Base-by-base conservation (phyloP, 2,797 vertebrate species). In the Phoxinus dragarum region DNA sequence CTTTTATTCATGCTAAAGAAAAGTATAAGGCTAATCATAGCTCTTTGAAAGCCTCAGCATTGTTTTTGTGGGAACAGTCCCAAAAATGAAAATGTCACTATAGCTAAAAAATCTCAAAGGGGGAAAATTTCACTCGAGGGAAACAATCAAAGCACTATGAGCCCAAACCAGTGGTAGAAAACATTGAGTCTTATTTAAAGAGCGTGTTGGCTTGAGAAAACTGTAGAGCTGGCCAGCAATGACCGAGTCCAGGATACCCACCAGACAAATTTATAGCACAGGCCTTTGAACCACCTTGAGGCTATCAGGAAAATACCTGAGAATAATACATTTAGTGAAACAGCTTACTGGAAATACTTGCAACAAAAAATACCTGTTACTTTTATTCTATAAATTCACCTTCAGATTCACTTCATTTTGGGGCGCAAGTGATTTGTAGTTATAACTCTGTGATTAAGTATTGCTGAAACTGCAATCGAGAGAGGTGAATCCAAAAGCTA, bases 111-210 rank as follows among this genome's bases (percentile, higher is more conserved):
- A 47, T 82, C 81, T 82, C 81, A 82, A 54, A 49, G n/a, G 34
- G 5, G 61, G 10, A 69, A 54, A 77, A 56, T 23, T 84, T 77
- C 36, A 77, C 47, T 77, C 4, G 1, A 69, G 47, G 44, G 47
- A 84, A 84, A 84, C 64, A 84, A 59, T 69, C n/a, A 31, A 69
- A 38, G 78, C 82, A 71, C 71, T 78, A 36, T 84, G 38, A 19
- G 47, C 7, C n/a, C 49, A 78, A 69, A 71, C 52, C 36, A 31
- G 49, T 27, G 38, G 64, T 21, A 75, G 9, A 83, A 66, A 83
- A n/a, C n/a, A n/a, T n/a, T n/a, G n/a, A n/a, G n/a, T n/a, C 47
- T 78, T 38, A 59, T 84, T 84, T 69, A 84, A 84, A 78, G 38
- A 31, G 27, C 1, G 16, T 54, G 47, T 42, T 74, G 69, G 42